These are phyloP conservation scores for Myoxocephalus aenaeus DNA, from an alignment of 2,797 vertebrate species.

Conservation along the genomic window DNA sequence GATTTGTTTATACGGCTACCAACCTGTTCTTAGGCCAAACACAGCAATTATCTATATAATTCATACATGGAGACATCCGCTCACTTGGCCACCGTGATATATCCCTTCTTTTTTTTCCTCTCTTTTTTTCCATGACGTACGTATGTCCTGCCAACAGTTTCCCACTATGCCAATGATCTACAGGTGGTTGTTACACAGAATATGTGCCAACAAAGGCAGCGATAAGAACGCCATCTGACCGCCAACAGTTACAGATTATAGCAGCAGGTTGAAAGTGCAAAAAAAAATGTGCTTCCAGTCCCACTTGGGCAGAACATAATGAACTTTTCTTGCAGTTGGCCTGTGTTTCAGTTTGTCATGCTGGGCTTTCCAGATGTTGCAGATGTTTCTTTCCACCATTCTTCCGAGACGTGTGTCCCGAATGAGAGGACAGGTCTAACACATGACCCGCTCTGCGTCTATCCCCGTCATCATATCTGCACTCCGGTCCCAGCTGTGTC, in stretches of 20 bases:
- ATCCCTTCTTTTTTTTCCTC: no score
- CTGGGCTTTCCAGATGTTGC: slow-evolving; percentile 7
- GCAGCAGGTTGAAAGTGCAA: not conserved
- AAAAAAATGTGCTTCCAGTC: not conserved
- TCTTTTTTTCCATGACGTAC: no score
- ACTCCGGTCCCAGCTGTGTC: not conserved
- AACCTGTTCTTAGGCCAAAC: not conserved
- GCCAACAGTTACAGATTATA: not conserved
- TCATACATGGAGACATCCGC: not conserved
- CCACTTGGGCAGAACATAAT: not conserved
- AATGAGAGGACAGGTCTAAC: not conserved
- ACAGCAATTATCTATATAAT: not conserved
- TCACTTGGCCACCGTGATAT: not conserved
- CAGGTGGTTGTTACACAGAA: not conserved
- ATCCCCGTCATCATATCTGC: slow-evolving; percentile 16
- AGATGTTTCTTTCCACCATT: not conserved
- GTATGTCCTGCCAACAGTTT: not conserved
- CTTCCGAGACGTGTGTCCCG: not conserved
- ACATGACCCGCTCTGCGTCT: not conserved
- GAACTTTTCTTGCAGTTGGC: not conserved
- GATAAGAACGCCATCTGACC: not conserved
- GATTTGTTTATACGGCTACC: not conserved
- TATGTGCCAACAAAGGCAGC: not conserved
- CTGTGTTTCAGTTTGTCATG: slow-evolving; percentile 9
- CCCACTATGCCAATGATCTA: not conserved